phyloP scores from a whole-genome alignment of 2,113 vertebrate species.

The Alethe castanea region DNA sequence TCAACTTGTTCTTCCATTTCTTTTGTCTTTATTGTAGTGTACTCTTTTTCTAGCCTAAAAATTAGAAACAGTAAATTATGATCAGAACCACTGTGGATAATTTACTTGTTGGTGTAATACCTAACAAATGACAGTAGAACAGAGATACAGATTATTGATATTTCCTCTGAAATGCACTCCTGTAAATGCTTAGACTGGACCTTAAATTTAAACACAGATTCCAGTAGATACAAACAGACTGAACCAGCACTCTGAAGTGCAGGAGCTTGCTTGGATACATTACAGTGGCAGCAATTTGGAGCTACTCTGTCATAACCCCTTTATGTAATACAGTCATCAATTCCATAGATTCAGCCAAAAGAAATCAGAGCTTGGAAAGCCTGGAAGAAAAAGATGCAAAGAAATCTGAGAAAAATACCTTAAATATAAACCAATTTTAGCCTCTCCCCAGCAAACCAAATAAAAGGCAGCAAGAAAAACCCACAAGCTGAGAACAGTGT shows the following conservation, averaged over 20 bases:
- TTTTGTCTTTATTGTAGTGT: slow-evolving; percentile 99
- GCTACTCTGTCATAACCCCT: neutral
- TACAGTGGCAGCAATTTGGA: neutral
- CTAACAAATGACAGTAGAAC: neutral
- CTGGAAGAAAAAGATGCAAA: neutral
- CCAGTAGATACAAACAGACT: neutral
- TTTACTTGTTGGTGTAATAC: neutral
- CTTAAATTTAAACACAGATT: neutral
- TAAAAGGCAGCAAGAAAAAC: neutral
- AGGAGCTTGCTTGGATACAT: neutral
- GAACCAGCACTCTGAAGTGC: neutral
- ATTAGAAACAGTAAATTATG: neutral
- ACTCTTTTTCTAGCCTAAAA: slow-evolving; percentile 95
- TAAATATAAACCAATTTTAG: neutral
- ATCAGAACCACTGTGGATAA: neutral
- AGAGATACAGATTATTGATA: neutral
- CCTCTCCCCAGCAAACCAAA: neutral
- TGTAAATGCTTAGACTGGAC: neutral
- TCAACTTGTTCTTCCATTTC: slow-evolving; percentile 99
- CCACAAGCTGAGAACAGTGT: neutral
- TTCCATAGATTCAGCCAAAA: neutral
- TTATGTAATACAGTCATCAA: neutral
- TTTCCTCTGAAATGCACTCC: neutral
- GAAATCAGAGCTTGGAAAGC: neutral
- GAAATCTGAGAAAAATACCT: neutral